Percentiles rank a stretch among this genome's conserved stretches.
phyloP scores from a whole-genome alignment of 2,113 vertebrate genomes.

The Poicephalus gulielmi region DNA sequence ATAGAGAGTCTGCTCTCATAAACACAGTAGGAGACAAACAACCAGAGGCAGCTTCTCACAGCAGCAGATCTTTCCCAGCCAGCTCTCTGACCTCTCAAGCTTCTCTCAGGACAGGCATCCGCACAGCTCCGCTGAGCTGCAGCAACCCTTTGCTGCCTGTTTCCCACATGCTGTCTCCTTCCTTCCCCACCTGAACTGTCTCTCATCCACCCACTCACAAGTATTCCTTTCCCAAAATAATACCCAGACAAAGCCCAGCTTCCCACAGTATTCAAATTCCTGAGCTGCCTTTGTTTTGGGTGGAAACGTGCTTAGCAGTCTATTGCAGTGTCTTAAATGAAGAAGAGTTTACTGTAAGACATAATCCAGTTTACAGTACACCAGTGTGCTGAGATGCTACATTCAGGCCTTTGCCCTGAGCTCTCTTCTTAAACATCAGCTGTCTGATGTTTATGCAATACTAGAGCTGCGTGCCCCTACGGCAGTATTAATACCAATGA shows the following conservation, averaged over 20 bases:
- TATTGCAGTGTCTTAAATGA: not conserved
- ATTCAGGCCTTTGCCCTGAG: not conserved
- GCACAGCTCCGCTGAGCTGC: not conserved
- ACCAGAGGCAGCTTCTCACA: constrained; percentile 9
- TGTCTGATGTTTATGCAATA: not conserved
- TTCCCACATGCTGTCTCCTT: not conserved
- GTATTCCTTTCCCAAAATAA: constrained; percentile 22
- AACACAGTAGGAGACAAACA: constrained; percentile 24
- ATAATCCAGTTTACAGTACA: not conserved
- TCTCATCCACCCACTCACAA: not conserved
- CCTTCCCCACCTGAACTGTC: constrained; percentile 27
- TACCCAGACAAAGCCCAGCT: constrained; percentile 14
- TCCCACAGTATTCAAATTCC: constrained; percentile 32
- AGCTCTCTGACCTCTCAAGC: not conserved
- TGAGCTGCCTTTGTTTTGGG: constrained; percentile 14
- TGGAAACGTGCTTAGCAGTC: not conserved
- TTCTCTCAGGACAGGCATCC: not conserved
- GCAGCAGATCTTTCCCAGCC: constrained; percentile 6
- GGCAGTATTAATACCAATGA: not conserved
- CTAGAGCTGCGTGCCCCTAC: not conserved
- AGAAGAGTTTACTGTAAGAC: not conserved
- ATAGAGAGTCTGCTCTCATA: constrained; percentile 6
- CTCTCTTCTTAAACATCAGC: not conserved
- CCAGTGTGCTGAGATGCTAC: not conserved
- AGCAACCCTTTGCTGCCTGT: not conserved